Percentiles rank a stretch among this genome's conserved stretches.
Evolutionary conservation across 2,797 vertebrate genomes (phyloP).

Genomic region (Thamnophis elegans): DNA sequence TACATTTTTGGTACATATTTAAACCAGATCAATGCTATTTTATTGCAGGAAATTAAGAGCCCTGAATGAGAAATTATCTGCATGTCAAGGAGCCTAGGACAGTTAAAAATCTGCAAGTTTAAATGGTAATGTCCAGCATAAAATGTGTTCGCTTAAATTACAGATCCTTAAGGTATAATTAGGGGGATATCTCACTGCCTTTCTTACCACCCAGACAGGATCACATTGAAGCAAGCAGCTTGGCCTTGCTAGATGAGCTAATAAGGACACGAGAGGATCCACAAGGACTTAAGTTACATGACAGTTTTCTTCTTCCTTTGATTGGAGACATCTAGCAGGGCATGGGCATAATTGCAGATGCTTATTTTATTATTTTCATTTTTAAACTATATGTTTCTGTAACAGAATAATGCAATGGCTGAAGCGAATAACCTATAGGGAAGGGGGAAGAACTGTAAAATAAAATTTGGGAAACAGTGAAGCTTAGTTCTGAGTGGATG

Average conservation of each 20-base stretch:
- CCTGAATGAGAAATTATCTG: neutral
- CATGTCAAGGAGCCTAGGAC: neutral
- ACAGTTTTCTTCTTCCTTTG: neutral
- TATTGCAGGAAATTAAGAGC: constrained; percentile 11
- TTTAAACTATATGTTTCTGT: neutral
- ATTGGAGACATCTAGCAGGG: neutral
- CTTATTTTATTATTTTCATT: neutral
- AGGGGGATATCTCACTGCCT: neutral
- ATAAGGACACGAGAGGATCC: neutral
- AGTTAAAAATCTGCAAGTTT: neutral
- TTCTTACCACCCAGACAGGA: neutral
- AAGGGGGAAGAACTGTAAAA: neutral
- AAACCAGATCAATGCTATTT: constrained; percentile 12
- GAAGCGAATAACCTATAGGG: no score
- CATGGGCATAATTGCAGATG: neutral
- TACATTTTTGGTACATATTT: neutral
- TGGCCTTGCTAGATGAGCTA: neutral
- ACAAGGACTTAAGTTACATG: neutral
- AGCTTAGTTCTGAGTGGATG: neutral
- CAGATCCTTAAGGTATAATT: neutral
- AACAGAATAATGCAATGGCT: neutral
- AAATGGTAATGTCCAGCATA: neutral
- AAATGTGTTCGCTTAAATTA: neutral
- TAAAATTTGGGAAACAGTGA: neutral
- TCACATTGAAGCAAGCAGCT: neutral